Evolutionary conservation across 1,140 invertebrate species (phyloP).

Genomic region (Apis cerana): DNA sequence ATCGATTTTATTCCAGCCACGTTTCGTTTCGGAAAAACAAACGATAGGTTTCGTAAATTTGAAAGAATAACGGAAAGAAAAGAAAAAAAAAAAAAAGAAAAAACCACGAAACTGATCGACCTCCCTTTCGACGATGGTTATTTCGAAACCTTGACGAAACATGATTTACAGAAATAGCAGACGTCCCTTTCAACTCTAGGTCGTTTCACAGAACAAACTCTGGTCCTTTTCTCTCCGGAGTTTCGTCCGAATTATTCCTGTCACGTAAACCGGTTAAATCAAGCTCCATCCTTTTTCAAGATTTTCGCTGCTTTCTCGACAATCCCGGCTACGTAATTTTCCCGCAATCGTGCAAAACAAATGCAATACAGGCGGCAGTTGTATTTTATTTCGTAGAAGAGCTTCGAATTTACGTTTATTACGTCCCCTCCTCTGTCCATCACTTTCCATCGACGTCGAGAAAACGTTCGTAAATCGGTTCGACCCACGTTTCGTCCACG

Average conservation of each 20-base stretch:
- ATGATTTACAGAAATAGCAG: constrained; percentile 18
- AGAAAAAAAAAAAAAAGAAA: too few relatives aligned
- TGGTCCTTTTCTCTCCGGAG: neutral
- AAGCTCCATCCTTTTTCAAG: constrained; percentile 58
- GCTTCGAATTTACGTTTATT: neutral
- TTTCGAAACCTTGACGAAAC: neutral
- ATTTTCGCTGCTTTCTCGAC: constrained; percentile 37
- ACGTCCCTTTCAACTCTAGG: neutral
- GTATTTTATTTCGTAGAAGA: neutral
- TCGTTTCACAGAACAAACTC: neutral
- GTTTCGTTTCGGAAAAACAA: neutral
- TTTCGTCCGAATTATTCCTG: constrained; percentile 52
- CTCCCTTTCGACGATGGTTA: neutral
- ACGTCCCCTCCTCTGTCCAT: too few relatives aligned
- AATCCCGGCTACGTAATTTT: neutral
- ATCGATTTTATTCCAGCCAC: neutral
- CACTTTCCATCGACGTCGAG: too few relatives aligned
- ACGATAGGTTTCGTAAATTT: neutral
- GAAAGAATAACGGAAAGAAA: too few relatives aligned
- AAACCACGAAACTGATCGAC: neutral
- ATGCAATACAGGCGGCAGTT: neutral
- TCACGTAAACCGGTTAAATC: constrained; percentile 73
- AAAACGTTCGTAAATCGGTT: too few relatives aligned
- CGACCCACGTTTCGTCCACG: too few relatives aligned
- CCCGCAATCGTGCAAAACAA: neutral